Evolutionary conservation across 2,888 invertebrate genomes (phyloP).

Genomic region (Tipula helvola): DNA sequence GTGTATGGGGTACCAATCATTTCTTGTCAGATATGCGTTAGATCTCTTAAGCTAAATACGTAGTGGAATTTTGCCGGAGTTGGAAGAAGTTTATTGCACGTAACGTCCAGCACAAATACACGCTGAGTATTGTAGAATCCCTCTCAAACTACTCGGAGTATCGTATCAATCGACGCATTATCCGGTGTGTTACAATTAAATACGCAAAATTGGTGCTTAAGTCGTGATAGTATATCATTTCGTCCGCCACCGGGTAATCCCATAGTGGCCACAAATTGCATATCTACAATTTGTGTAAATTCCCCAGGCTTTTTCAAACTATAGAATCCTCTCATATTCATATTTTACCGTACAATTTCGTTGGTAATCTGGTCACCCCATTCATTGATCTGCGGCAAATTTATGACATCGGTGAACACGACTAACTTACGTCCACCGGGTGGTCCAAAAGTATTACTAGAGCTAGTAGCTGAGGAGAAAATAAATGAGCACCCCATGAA

Average conservation of each 20-base stretch:
- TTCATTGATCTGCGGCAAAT: slow-evolving; percentile 87
- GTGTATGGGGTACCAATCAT: slow-evolving; percentile 88
- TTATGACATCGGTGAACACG: slow-evolving; percentile 90
- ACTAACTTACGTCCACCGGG: slow-evolving; percentile 87
- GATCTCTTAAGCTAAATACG: slow-evolving; percentile 84
- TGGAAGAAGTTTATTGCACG: slow-evolving; percentile 70
- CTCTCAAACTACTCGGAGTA: slow-evolving; percentile 83
- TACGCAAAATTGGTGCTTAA: slow-evolving; percentile 87
- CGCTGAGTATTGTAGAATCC: slow-evolving; percentile 87
- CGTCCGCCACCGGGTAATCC: slow-evolving; percentile 70
- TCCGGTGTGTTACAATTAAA: slow-evolving; percentile 92
- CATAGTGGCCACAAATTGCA: slow-evolving; percentile 91
- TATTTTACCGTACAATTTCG: slow-evolving; percentile 90
- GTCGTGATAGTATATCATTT: slow-evolving; percentile 86
- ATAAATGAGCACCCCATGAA: slow-evolving; percentile 81
- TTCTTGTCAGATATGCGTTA: slow-evolving; percentile 94
- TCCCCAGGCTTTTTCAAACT: slow-evolving; percentile 95
- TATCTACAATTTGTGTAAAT: slow-evolving; percentile 79
- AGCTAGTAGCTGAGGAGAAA: slow-evolving; percentile 92
- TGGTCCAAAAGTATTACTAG: slow-evolving; percentile 92
- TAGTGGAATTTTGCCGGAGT: slow-evolving; percentile 97
- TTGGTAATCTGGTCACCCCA: slow-evolving; percentile 94
- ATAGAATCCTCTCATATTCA: slow-evolving; percentile 95
- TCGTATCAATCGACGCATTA: slow-evolving; percentile 83
- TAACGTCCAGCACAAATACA: slow-evolving; percentile 75